Conservation (phyloP, 2,797 vertebrate species). For the Chaenodraco wilsoni region DNA sequence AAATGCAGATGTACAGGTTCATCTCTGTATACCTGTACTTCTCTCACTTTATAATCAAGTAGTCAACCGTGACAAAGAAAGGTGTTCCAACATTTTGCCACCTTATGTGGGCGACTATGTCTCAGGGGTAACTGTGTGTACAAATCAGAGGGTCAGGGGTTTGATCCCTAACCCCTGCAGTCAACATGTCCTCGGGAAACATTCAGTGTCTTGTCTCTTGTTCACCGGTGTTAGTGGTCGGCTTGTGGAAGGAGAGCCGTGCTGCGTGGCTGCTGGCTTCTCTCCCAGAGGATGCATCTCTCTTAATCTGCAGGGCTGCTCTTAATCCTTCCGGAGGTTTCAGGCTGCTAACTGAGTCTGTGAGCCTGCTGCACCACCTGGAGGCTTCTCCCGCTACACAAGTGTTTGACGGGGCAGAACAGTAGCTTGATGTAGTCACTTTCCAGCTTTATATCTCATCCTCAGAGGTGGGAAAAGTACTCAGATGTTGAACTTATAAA, state of each 20-base stretch:
- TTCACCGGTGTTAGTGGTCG: constrained; percentile 1
- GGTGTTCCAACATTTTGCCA: too few relatives aligned
- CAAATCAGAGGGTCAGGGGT: too few relatives aligned
- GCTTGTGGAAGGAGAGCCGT: background rate
- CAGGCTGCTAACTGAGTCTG: constrained; percentile 10
- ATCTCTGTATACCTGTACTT: too few relatives aligned
- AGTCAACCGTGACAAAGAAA: too few relatives aligned
- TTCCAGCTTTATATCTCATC: background rate
- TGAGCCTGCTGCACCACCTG: background rate
- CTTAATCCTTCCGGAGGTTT: constrained; percentile 40
- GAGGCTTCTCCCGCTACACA: background rate
- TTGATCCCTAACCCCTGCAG: too few relatives aligned
- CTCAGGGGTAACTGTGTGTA: too few relatives aligned
- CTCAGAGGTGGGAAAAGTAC: background rate
- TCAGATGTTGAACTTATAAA: too few relatives aligned
- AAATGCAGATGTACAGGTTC: too few relatives aligned
- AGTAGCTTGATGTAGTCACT: background rate
- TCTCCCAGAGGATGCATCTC: constrained; percentile 11
- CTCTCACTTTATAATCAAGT: too few relatives aligned
- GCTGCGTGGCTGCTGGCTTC: constrained; percentile 3
- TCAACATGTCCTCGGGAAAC: too few relatives aligned
- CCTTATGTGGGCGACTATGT: too few relatives aligned
- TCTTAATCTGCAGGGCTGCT: constrained; percentile 31
- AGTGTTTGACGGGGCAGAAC: background rate
- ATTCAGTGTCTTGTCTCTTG: background rate